These are phyloP conservation scores for Cyprinodon tularosa DNA, from an alignment of 2,113 vertebrate genomes.

Conservation along the genomic window DNA sequence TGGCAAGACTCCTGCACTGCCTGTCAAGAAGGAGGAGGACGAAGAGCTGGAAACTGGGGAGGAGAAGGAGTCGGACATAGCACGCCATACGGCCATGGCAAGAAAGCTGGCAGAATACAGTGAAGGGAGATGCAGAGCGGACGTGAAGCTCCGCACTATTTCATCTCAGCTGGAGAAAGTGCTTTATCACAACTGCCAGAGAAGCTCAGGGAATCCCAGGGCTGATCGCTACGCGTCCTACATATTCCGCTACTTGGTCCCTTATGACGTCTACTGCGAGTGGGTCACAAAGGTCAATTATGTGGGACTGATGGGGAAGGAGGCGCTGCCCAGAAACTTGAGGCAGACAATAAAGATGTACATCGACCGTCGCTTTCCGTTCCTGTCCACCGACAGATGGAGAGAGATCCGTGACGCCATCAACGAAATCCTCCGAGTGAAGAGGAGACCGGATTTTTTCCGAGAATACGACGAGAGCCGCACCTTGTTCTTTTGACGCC, in stretches of 20 bases:
- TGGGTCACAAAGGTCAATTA: constrained; percentile 77
- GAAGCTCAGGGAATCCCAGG: constrained; percentile 54
- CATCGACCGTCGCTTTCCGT: constrained; percentile 69
- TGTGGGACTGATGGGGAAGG: constrained; percentile 67
- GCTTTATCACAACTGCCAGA: constrained; percentile 64
- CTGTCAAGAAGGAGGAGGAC: constrained; percentile 52
- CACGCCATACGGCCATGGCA: constrained; percentile 47
- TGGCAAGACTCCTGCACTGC: constrained; percentile 53
- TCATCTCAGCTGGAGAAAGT: constrained; percentile 64
- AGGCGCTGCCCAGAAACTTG: constrained; percentile 68
- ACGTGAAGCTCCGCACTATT: constrained; percentile 69
- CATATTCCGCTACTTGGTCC: constrained; percentile 74
- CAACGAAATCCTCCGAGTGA: constrained; percentile 73
- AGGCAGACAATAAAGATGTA: constrained; percentile 64
- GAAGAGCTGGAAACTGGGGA: constrained; percentile 52
- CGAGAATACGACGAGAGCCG: constrained; percentile 42
- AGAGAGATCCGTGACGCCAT: constrained; percentile 71
- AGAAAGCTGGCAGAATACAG: constrained; percentile 61
- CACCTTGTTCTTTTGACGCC: constrained; percentile 30
- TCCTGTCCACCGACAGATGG: constrained; percentile 59
- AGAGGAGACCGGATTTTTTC: constrained; percentile 69
- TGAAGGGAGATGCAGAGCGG: constrained; percentile 66
- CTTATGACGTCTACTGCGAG: constrained; percentile 66
- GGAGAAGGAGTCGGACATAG: constrained; percentile 35
- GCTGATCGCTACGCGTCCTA: constrained; percentile 72